Base-by-base conservation (phyloP, 2,113 vertebrate genomes). In the Neogobius melanostomus region DNA sequence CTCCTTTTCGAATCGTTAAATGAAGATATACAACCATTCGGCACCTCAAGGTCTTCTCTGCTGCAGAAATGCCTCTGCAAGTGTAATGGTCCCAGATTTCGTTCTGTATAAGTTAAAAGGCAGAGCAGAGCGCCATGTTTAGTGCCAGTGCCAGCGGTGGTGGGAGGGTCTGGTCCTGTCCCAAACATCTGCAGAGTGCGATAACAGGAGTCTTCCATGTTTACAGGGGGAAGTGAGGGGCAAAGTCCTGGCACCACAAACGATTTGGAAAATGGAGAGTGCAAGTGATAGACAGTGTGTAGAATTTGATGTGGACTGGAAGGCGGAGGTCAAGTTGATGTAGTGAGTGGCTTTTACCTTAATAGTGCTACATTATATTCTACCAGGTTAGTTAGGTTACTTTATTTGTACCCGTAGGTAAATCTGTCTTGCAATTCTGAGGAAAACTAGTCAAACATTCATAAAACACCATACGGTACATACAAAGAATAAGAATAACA, bases 191-290 rank as follows among this genome's bases (percentile, higher is more conserved):
- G 90, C 82, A 87, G 69, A 67, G 66, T 71, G 71, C 75, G 91
- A 92, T 92, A 93, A 91, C 84, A 65, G 77, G 85, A 63, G 75
- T 83, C 85, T 70, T 72, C 56, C 60, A 28, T 87, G 76, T 83
- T 76, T 52, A 72, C 28, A 36, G 28, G 28, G 65, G 74, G 75
- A 49, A 69, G 75, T 54, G 75, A 47, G 46, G 10, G 65, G 69
- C 79, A 51, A 72, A 77, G 77, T 75, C 66, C 66, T 66, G 68
- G 75, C 77, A 74, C 51, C 3, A 75, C 4, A 7, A 72, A 79
- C 71, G 68, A 79, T 78, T 72, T 84, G 67, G 76, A 62, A 85
- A 71, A 80, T n/a, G 12, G 69, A 72, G 66, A 66, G 21, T 67
- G 44, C 61, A 68, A 73, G 69, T 72, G 85, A 82, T 80, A 77